Conservation (phyloP, 2,113 vertebrate genomes). For the Psephotus haematonotus region DNA sequence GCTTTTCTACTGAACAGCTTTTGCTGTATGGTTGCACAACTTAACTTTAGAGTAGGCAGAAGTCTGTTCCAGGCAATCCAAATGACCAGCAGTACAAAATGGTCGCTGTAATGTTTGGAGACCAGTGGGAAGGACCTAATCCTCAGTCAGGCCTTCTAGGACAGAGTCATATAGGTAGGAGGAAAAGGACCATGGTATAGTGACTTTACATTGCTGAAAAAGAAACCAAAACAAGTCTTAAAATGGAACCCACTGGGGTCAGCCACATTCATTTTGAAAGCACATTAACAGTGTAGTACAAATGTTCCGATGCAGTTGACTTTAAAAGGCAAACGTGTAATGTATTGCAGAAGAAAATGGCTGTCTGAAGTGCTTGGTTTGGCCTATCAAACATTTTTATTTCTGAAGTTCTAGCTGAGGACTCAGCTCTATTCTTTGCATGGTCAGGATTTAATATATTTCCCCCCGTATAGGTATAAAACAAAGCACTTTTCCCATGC, state of each 20-base stretch:
- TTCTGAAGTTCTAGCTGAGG: slow-evolving; percentile 8
- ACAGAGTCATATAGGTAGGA: not conserved
- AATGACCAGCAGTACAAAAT: not conserved
- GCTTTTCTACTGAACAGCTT: slow-evolving; percentile 24
- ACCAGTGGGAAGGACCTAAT: not conserved
- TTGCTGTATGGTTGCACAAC: slow-evolving; percentile 32
- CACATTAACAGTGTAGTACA: not conserved
- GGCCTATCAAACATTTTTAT: slow-evolving; percentile 1
- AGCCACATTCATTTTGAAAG: not conserved
- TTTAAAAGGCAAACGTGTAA: slow-evolving; percentile 2
- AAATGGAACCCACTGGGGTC: not conserved
- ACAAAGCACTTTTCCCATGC: slow-evolving; percentile 34
- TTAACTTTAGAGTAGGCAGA: slow-evolving; percentile 32
- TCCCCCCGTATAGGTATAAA: slow-evolving; percentile 22
- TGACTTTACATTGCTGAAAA: not conserved
- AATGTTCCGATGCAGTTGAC: not conserved
- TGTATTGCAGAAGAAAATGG: not conserved
- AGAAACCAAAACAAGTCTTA: not conserved
- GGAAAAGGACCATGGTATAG: not conserved
- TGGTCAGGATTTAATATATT: not conserved
- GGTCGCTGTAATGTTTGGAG: not conserved
- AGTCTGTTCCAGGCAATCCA: slow-evolving; percentile 22
- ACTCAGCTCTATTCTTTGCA: not conserved
- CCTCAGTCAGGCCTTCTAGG: not conserved
- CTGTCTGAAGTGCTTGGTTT: slow-evolving; percentile 6